Evolutionary conservation across 2,888 invertebrate genomes (phyloP).

Genomic region (Heliconius aoede): DNA sequence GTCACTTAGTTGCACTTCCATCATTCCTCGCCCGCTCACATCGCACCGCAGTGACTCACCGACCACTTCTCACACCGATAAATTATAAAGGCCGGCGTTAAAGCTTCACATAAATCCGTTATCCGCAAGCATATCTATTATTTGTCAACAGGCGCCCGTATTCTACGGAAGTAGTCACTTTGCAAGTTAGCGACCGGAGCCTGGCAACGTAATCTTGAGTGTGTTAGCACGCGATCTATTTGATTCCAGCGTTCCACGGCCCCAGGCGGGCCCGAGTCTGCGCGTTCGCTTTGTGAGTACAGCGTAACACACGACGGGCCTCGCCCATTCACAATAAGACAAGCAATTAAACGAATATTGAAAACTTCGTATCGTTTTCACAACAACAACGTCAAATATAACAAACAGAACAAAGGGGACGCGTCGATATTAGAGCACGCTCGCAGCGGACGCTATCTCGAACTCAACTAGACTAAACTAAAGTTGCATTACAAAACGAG

Average conservation of each 20-base stretch:
- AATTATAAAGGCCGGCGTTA: slow-evolving; percentile 49
- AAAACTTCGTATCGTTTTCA: slow-evolving; percentile 53
- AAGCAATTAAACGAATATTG: slow-evolving; percentile 43
- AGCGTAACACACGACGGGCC: slow-evolving; percentile 55
- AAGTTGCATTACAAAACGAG: slow-evolving; percentile 55
- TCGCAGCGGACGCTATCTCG: slow-evolving; percentile 62
- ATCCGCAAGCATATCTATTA: slow-evolving; percentile 50
- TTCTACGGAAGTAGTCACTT: slow-evolving; percentile 50
- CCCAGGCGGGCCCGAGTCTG: slow-evolving; percentile 55
- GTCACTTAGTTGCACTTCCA: slow-evolving; percentile 74
- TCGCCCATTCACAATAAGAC: slow-evolving; percentile 73
- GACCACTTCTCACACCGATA: slow-evolving; percentile 52
- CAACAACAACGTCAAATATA: slow-evolving; percentile 56
- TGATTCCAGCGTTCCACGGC: slow-evolving; percentile 49
- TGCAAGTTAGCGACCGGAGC: slow-evolving; percentile 49
- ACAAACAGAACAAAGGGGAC: slow-evolving; percentile 66
- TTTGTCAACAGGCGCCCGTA: slow-evolving; percentile 45
- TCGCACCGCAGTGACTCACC: slow-evolving; percentile 74
- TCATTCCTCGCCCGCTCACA: slow-evolving; percentile 73
- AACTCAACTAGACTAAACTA: slow-evolving; percentile 64
- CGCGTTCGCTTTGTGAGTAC: slow-evolving; percentile 50
- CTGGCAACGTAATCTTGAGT: slow-evolving; percentile 53
- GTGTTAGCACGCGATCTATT: slow-evolving; percentile 56
- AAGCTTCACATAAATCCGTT: slow-evolving; percentile 51
- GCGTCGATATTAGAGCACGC: slow-evolving; percentile 55